phyloP scores from a whole-genome alignment of 2,888 invertebrate species.

The Polymixis lichenea region DNA sequence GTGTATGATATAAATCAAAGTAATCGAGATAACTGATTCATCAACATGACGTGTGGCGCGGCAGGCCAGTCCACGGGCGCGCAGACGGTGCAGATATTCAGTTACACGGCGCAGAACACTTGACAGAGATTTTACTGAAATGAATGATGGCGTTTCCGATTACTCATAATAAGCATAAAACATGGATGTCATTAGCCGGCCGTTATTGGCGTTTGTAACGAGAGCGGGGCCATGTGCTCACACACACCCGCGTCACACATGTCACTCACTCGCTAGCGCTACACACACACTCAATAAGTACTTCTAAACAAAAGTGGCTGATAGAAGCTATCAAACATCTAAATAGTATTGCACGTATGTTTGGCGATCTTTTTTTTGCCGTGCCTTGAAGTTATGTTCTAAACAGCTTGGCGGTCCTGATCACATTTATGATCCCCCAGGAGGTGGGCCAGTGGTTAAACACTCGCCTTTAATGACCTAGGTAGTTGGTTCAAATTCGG shows the following conservation, averaged over 20 bases:
- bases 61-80: background rate
- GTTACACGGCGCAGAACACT: conserved; percentile 59
- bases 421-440: background rate
- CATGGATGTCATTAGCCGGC: conserved; percentile 63
- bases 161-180: conserved; percentile 59
- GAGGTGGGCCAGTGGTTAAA: background rate
- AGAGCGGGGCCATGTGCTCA: conserved; percentile 71
- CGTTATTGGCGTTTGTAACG: conserved; percentile 65
- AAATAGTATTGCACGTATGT: background rate
- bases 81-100: conserved; percentile 22
- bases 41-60: background rate
- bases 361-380: background rate
- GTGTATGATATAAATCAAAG: conserved; percentile 19
- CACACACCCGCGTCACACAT: background rate
- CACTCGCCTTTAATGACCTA: background rate
- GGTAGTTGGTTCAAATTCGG: background rate
- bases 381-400: background rate
- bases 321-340: background rate
- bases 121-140: conserved; percentile 59
- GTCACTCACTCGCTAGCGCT: background rate
- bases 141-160: conserved; percentile 61
- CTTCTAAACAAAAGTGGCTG: background rate
- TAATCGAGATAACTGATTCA: conserved; percentile 34
- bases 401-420: background rate
- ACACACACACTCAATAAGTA: background rate